Evolutionary conservation across 2,113 vertebrate species (phyloP).

Genomic region (Micronisus gabar): DNA sequence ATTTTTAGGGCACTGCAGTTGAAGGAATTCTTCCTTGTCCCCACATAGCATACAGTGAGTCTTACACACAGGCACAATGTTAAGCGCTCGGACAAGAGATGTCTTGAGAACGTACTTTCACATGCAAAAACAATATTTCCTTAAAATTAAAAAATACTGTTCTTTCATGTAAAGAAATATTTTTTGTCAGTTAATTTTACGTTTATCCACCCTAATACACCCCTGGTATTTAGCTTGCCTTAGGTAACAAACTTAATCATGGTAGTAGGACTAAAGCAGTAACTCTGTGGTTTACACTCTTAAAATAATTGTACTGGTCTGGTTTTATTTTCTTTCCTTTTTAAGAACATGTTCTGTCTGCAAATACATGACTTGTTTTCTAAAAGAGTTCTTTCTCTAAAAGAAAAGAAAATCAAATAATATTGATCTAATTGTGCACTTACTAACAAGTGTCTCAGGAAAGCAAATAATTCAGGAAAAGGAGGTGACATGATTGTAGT

Average conservation of each 20-base stretch:
- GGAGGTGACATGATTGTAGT: not conserved
- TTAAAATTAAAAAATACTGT: not conserved
- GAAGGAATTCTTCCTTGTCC: not conserved
- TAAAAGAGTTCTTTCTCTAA: not conserved
- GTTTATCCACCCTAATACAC: not conserved
- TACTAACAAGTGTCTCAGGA: not conserved
- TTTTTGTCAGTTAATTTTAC: not conserved
- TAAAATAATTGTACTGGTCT: not conserved
- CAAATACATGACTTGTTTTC: not conserved
- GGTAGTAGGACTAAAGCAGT: not conserved
- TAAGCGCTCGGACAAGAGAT: not conserved
- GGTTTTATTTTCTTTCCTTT: not conserved
- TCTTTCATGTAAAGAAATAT: not conserved
- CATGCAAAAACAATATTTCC: not conserved
- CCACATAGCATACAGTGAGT: fast-evolving
- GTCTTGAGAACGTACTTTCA: not conserved
- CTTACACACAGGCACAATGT: fast-evolving
- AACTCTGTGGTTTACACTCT: not conserved
- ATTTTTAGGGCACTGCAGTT: not conserved
- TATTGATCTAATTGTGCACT: conserved; percentile 11
- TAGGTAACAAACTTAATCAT: not conserved
- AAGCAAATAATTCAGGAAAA: not conserved
- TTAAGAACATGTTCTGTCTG: not conserved
- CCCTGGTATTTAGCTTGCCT: not conserved
- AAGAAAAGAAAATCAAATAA: conserved; percentile 17